Evolutionary conservation across 92 coral and sea anemone genomes (phyloP).

Genomic region (Siderastrea siderea): DNA sequence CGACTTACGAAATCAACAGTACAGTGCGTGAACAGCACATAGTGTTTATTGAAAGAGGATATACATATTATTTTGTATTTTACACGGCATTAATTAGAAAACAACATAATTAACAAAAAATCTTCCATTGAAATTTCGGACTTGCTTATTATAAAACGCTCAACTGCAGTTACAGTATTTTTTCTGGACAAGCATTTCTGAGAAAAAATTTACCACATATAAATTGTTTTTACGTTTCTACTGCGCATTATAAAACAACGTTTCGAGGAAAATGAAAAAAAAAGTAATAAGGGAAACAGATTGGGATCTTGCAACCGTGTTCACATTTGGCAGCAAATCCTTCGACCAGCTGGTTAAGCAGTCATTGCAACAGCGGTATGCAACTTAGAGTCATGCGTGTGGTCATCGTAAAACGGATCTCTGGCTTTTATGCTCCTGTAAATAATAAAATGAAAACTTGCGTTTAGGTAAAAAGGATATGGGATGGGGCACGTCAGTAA

Average conservation of each 20-base stretch:
- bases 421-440: conserved; percentile 97
- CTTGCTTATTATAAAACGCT: no score
- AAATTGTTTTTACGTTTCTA: neutral
- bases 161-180: no score
- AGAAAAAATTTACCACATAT: no score
- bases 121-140: no score
- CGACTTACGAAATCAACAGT: no score
- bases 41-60: no score
- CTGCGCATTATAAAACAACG: neutral
- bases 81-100: no score
- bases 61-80: no score
- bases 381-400: conserved; percentile 88
- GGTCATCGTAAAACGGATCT: conserved; percentile 94
- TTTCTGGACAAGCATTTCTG: no score
- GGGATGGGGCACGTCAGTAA: neutral
- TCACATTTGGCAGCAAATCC: neutral
- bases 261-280: neutral
- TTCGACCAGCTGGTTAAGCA: conserved; percentile 54
- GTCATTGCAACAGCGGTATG: conserved; percentile 73
- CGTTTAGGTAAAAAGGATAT: neutral
- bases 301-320: neutral
- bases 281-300: neutral
- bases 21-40: no score
- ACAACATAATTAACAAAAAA: no score
- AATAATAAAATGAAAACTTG: neutral